Base-by-base conservation (phyloP, 2,888 invertebrate species). In the Cosmia trapezina region DNA sequence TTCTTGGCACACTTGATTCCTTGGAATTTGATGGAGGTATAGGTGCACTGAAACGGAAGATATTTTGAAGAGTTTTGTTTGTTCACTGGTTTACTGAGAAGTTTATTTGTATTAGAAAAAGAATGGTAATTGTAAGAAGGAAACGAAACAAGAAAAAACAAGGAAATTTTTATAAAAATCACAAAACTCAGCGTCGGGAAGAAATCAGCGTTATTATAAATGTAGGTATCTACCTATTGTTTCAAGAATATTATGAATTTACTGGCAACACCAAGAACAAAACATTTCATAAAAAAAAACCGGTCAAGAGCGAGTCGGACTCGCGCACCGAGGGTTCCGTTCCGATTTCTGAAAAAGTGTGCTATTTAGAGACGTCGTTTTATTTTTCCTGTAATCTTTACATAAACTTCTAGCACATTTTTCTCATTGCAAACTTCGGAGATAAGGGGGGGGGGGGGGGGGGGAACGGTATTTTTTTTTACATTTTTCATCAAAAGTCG, bases 1-100 rank as follows among this genome's bases (percentile, higher is more conserved):
- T 78, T 77, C 76, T 76, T 76, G 65, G 53, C 41, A 60, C 66
- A 37, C 70, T 78, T 73, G 59, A 71, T 64, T 28, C 56, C 45
- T 28, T 33, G 60, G 63, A 74, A 82, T 73, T 70, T 70, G 47
- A 65, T 67, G 61, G 47, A 56, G 65, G 72, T 54, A 56, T 71
- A 66, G 49, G 61, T 62, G 62, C 37, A 63, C 22, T 57, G 53
- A 22, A 37, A 64, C 9, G 28, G n/a, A 14, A 22, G 17, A 11
- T 12, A 12, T 43, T 66, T 41, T 63, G 3, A 56, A 28, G 47
- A 28, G 14, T 14, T 64, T 74, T 9, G n/a, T 54, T 70, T 33
- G 22, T 63, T 41, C 57, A n/a, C n/a, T 43, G 22, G 14, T 54
- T 61, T 41, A 7, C 14, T 37, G 0, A 45, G 6, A 45, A 59